Evolutionary conservation across 1,140 invertebrate species (phyloP).

Genomic region (Octopus bimaculoides): DNA sequence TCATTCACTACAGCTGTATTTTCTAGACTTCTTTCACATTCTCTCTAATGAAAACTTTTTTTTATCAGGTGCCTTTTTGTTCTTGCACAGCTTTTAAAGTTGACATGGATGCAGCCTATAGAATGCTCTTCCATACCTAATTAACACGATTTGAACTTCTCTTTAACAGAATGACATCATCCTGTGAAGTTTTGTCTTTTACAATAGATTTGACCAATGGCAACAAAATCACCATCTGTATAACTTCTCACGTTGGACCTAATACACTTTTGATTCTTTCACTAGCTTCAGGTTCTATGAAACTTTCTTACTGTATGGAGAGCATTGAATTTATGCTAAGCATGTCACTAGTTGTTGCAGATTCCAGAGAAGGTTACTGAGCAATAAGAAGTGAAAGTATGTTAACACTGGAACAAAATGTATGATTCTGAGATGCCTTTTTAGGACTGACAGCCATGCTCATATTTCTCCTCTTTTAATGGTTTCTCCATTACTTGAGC

Average conservation of each 20-base stretch:
- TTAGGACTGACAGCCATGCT: not conserved
- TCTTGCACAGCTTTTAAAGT: not conserved
- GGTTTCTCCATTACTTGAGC: not conserved
- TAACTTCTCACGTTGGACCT: not conserved
- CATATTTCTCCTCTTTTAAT: not conserved
- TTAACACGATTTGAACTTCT: not conserved
- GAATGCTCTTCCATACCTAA: not conserved
- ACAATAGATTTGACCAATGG: not conserved
- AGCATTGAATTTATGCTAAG: not conserved
- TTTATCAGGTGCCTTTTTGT: not conserved
- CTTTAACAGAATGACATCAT: not conserved
- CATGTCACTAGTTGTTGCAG: constrained; percentile 5
- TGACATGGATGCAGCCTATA: not conserved
- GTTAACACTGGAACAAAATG: not conserved
- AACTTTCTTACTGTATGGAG: not conserved
- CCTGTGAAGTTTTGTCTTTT: not conserved
- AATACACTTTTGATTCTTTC: not conserved
- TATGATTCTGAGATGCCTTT: not conserved
- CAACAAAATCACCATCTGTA: not conserved
- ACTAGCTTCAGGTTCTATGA: not conserved
- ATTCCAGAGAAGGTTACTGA: not conserved
- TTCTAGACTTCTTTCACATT: not conserved
- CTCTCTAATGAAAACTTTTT: not conserved
- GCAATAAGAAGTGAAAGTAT: not conserved
- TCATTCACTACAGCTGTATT: not conserved